phyloP scores from a whole-genome alignment of 2,113 vertebrate genomes.

The Pseudopipra pipra region DNA sequence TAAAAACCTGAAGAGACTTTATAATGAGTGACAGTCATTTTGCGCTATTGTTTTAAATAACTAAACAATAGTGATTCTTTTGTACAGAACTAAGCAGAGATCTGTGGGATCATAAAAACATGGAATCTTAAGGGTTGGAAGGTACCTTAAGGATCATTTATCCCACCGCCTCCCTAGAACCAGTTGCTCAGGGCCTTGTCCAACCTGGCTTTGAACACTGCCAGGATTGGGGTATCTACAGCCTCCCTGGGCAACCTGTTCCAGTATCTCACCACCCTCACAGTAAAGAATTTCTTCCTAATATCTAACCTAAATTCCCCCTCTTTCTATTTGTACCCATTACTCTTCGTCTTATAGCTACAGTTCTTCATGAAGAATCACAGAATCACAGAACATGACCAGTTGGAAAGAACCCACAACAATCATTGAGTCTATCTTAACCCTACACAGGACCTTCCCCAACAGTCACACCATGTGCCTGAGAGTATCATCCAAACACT shows the following conservation, averaged over 20 bases:
- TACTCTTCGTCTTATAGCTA: no score
- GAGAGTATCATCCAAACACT: no score
- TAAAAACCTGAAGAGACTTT: neutral
- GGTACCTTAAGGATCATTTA: neutral
- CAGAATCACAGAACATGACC: no score
- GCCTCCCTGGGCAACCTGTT: neutral
- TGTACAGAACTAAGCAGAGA: neutral
- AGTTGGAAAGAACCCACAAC: no score
- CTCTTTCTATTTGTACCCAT: no score
- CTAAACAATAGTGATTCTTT: neutral
- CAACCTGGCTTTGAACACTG: neutral
- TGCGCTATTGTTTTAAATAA: neutral
- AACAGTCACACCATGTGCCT: no score
- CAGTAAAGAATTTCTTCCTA: no score
- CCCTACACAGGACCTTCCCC: no score
- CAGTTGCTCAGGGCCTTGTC: neutral
- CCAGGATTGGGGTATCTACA: neutral
- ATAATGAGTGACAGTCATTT: neutral
- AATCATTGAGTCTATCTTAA: no score
- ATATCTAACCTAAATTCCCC: no score
- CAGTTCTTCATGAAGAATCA: no score
- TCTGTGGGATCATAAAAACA: neutral
- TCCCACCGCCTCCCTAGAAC: neutral
- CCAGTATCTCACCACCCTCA: neutral
- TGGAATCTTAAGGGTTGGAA: neutral